phyloP scores from a whole-genome alignment of 2,888 invertebrate genomes.

The Drosophila antonietae region DNA sequence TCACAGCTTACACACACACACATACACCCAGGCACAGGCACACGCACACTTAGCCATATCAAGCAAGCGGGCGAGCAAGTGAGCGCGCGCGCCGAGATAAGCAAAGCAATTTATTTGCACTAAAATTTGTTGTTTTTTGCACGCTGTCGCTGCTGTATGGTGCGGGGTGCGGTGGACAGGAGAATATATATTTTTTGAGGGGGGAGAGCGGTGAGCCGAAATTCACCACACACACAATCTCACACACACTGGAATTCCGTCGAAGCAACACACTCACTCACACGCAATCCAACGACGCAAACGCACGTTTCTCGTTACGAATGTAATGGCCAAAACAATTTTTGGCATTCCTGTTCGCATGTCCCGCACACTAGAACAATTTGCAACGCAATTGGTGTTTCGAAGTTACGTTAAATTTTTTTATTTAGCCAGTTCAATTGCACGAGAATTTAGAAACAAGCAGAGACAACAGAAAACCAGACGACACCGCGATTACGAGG shows the following conservation, averaged over 20 bases:
- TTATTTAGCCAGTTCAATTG: conserved; percentile 45
- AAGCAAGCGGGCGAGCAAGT: conserved; percentile 35
- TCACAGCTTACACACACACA: conserved; percentile 31
- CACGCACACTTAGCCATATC: conserved; percentile 50
- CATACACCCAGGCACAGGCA: conserved; percentile 32
- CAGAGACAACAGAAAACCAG: conserved; percentile 62
- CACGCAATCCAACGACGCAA: conserved; percentile 59
- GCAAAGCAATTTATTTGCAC: conserved; percentile 80
- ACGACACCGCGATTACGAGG: conserved; percentile 70
- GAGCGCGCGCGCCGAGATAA: conserved; percentile 71
- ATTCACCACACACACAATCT: conserved; percentile 75
- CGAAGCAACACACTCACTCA: conserved; percentile 34
- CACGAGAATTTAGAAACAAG: conserved; percentile 52
- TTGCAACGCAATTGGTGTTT: conserved; percentile 36
- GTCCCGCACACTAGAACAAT: conserved; percentile 25
- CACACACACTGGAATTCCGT: conserved; percentile 45
- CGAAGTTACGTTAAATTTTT: conserved; percentile 32
- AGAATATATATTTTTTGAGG: conserved; percentile 14
- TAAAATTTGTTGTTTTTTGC: conserved; percentile 77
- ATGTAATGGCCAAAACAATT: conserved; percentile 15
- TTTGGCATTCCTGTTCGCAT: conserved; percentile 39
- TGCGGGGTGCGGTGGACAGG: conserved; percentile 4
- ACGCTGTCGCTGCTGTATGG: conserved; percentile 43
- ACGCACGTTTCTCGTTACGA: conserved; percentile 72
- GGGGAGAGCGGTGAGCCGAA: conserved; percentile 34